These are phyloP conservation scores for Scaptomyza reducta DNA, from an alignment of 2,888 invertebrate species.

Conservation along the genomic window DNA sequence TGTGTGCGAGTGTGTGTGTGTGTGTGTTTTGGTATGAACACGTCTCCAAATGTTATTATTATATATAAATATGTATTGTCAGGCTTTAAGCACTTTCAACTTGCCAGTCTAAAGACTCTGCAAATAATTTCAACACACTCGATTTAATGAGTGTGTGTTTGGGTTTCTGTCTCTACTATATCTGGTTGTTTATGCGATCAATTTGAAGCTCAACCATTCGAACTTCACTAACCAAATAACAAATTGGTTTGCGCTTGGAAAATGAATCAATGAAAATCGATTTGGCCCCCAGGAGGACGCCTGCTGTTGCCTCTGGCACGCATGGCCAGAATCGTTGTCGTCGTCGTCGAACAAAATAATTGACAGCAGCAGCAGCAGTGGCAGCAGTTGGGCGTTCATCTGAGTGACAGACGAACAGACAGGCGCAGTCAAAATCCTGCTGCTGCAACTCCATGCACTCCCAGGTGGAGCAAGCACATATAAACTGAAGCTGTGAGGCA, in stretches of 20 bases:
- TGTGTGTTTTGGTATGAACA: not conserved
- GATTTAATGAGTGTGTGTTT: slow-evolving; percentile 39
- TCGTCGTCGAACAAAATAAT: slow-evolving; percentile 62
- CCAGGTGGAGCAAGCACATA: not conserved
- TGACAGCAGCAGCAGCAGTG: slow-evolving; percentile 62
- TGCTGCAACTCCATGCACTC: slow-evolving; percentile 8
- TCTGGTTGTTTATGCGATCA: slow-evolving; percentile 59
- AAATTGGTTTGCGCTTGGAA: slow-evolving; percentile 62
- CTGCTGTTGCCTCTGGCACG: slow-evolving; percentile 49
- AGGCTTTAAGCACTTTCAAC: not conserved
- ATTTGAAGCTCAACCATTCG: slow-evolving; percentile 55
- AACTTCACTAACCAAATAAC: slow-evolving; percentile 61
- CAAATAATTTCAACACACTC: slow-evolving; percentile 40
- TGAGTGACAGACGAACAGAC: slow-evolving; percentile 67
- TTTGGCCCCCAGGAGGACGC: slow-evolving; percentile 9
- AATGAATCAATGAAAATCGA: slow-evolving; percentile 59
- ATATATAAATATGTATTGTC: not conserved
- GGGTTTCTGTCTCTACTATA: slow-evolving; percentile 3
- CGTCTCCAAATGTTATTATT: not conserved
- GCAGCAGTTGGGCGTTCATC: slow-evolving; percentile 51
- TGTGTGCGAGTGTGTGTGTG: not conserved
- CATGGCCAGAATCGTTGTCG: slow-evolving; percentile 38
- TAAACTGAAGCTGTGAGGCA: slow-evolving; percentile 24
- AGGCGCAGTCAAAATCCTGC: slow-evolving; percentile 63
- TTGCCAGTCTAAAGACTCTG: slow-evolving; percentile 9